Base-by-base conservation (phyloP, 2,888 invertebrate species). In the Ligdia adustata region DNA sequence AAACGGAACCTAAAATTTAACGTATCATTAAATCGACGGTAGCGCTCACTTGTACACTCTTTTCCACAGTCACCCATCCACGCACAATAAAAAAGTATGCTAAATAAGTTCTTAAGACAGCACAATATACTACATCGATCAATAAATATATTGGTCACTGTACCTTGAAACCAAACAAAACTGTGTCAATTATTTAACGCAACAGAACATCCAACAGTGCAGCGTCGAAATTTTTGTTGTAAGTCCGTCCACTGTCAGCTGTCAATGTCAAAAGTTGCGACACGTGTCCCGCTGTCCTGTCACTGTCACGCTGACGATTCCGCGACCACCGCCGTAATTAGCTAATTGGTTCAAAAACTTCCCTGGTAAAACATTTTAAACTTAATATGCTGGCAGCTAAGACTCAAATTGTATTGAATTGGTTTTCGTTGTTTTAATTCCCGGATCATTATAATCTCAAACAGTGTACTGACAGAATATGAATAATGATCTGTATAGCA, bases 141-240 rank as follows among this genome's bases (percentile, higher is more conserved):
- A n/a, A n/a, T n/a, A n/a, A n/a, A n/a, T n/a, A n/a, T n/a, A n/a
- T n/a, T n/a, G n/a, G n/a, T n/a, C n/a, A n/a, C n/a, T n/a, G n/a
- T n/a, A n/a, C n/a, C 28, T 9, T 7, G 47, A 52, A 38, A 32
- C 22, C 26, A 52, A 45, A 32, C 22, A 29, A 52, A 45, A 47
- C n/a, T 37, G 47, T 37, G 33, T 20, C 46, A 51, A n/a, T n/a
- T n/a, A n/a, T n/a, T n/a, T n/a, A n/a, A 47, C 34, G 37, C 37
- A 20, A 34, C 52, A 56, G 66, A 66, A 70, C 69, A 74, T 75
- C 75, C 66, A 75, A 69, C 72, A 68, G 70, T 74, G 78, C 72
- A 68, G 70, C 74, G 78, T 75, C 74, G 77, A 82, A 82, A 83
- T 82, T 76, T 82, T 80, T 22, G 74, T 65, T 53, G 47, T 46